Evolutionary conservation across 2,797 vertebrate species (phyloP).

Genomic region (Fringilla coelebs): DNA sequence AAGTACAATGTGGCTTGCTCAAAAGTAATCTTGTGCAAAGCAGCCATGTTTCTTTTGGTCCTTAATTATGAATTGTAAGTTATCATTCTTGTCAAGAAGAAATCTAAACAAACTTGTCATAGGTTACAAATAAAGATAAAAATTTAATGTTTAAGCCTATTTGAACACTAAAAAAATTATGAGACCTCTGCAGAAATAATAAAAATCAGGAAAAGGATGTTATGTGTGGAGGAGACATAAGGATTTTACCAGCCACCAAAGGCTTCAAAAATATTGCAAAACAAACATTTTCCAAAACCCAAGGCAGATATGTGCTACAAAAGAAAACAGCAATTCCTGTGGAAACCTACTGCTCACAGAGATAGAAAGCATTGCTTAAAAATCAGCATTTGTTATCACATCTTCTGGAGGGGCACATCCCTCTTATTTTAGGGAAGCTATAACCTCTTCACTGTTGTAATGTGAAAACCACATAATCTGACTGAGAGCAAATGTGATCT

Average conservation of each 20-base stretch:
- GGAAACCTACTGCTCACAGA: neutral
- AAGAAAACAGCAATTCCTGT: neutral
- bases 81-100: neutral
- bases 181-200: neutral
- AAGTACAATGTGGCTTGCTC: neutral
- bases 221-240: neutral
- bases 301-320: neutral
- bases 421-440: neutral
- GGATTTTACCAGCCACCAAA: neutral
- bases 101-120: neutral
- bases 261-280: neutral
- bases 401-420: neutral
- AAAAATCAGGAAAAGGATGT: neutral
- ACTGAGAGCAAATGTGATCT: neutral
- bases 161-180: neutral
- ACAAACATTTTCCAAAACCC: neutral
- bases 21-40: neutral
- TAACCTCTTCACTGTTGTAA: neutral
- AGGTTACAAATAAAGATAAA: neutral
- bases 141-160: neutral
- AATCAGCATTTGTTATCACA: neutral
- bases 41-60: neutral
- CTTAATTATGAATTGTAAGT: neutral
- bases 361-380: neutral
- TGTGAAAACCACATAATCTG: neutral